Conservation (phyloP, 2,888 invertebrate species). For the Mythimna loreyi region DNA sequence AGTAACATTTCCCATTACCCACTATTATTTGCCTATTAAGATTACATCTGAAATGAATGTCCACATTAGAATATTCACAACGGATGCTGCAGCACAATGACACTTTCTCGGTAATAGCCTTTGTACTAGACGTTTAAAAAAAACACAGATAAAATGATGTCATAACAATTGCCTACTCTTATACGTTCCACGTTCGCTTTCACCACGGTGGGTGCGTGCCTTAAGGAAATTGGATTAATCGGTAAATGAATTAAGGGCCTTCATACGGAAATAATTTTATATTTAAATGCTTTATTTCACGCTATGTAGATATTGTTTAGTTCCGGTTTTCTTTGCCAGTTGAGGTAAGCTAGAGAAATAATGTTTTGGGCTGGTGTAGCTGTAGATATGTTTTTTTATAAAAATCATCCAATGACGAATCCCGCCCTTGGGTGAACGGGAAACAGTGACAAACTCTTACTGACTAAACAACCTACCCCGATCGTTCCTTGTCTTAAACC, state of each 20-base stretch:
- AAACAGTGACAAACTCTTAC: too few relatives aligned
- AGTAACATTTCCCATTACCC: constrained; percentile 11
- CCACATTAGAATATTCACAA: constrained; percentile 41
- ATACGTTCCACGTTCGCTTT: constrained; percentile 34
- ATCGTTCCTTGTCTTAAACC: too few relatives aligned
- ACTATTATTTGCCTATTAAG: constrained; percentile 48
- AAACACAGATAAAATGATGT: constrained; percentile 48
- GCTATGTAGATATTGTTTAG: background rate
- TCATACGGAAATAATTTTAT: background rate
- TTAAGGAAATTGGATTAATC: constrained; percentile 16
- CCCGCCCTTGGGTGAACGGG: too few relatives aligned
- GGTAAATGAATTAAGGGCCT: constrained; percentile 10
- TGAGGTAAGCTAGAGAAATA: background rate
- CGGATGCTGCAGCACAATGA: constrained; percentile 39
- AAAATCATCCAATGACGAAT: too few relatives aligned
- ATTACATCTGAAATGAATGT: constrained; percentile 43
- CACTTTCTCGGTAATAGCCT: constrained; percentile 56
- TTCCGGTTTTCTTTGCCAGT: background rate
- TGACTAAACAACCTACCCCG: too few relatives aligned
- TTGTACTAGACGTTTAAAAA: constrained; percentile 22
- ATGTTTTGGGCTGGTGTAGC: background rate
- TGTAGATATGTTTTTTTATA: background rate
- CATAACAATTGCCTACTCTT: constrained; percentile 45
- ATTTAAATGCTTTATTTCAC: background rate
- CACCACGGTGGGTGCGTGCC: constrained; percentile 24